Evolutionary conservation across 2,113 vertebrate genomes (phyloP), one percentile per base, ranked within the genome.

Genomic region (Dromiciops gliroides): DNA sequence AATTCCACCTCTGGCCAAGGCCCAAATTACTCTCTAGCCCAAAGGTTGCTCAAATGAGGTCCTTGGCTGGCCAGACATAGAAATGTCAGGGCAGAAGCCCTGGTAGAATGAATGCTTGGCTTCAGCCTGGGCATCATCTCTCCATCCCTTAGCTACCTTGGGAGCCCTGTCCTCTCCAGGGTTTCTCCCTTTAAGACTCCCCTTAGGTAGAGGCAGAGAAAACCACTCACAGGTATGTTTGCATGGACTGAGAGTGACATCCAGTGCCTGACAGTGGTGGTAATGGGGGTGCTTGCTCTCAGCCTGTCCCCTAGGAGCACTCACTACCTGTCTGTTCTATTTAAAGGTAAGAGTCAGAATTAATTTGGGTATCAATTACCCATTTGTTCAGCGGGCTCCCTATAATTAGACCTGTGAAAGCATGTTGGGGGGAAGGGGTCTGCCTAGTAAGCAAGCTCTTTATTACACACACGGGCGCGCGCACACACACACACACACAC

Each of bases 191-290:
- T 90, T 9, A 92, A 47, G n/a, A 89, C 2, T 89, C 4, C 0
- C 19, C 31, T 26, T 91, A 48, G 1, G 48, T 8, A 0, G 91
- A 95, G 94, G 24, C 97, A 95, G 51, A 96, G 67, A 97, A 96
- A 53, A 6, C 47, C 95, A 8, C 26, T 56, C 60, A 7, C 28
- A 7, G 24, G 0, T 1, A 0, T 53, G 50, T 51, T 98, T 88
- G 47, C 2, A 53, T 0, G 88, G 93, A 93, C 91, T 89, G 94
- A 97, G 95, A 98, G 97, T 92, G 97, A 98, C 95, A 95, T 94
- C 98, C 97, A 98, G 97, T 95, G 97, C 97, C 96, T 14, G 96
- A 60, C 44, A 95, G 49, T 26, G 48, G 89, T 89, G 47, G 28
- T 11, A 95, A 47, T 26, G 48, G 89, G 90, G 47, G 28, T 11